Conservation (phyloP, 2,797 vertebrate species). For the Ceyx erithaca region DNA sequence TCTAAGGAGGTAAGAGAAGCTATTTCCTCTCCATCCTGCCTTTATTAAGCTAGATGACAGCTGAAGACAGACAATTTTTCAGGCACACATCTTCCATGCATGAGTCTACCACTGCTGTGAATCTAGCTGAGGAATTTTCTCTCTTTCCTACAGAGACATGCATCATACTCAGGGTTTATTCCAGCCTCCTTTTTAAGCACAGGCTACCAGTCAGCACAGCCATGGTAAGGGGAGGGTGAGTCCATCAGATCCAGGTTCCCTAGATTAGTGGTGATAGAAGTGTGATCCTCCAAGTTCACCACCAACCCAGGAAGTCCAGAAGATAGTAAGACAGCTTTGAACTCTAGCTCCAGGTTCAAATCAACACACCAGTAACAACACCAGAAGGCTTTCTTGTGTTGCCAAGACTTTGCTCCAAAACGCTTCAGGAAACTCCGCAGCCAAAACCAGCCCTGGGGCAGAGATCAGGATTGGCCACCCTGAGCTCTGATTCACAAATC, state of each 20-base stretch:
- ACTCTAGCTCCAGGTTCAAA: not conserved
- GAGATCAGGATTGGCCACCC: not conserved
- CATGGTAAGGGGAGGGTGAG: not conserved
- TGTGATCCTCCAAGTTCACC: not conserved
- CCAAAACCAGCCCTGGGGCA: not conserved
- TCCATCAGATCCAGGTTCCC: not conserved
- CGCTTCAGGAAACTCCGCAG: not conserved
- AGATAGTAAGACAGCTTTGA: not conserved
- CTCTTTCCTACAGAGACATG: not conserved
- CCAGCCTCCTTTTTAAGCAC: not conserved
- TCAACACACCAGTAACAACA: accelerated
- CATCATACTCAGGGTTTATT: not conserved
- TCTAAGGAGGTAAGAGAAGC: not conserved
- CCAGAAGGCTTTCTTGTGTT: not conserved
- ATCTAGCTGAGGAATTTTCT: not conserved
- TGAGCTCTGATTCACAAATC: accelerated
- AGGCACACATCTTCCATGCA: not conserved
- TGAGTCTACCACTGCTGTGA: not conserved
- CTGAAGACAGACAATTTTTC: slow-evolving; percentile 35
- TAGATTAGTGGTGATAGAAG: accelerated
- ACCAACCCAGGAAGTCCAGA: not conserved
- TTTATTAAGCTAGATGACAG: not conserved
- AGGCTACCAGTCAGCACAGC: not conserved
- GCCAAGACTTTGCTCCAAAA: not conserved
- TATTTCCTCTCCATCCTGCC: slow-evolving; percentile 5